Conservation (phyloP, 2,113 vertebrate species). For the Tyto alba region DNA sequence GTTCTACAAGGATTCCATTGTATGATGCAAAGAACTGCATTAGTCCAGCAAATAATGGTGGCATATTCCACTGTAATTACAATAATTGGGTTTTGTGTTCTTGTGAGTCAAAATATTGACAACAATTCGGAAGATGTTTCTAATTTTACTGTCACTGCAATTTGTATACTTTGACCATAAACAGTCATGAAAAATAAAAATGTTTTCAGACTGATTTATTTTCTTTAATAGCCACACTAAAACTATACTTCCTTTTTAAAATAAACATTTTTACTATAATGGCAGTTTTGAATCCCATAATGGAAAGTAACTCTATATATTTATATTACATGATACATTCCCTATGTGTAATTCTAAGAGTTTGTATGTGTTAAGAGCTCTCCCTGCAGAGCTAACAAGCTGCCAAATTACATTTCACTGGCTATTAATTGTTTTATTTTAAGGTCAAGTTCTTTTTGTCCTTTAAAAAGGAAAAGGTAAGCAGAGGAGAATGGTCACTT, state of each 20-base stretch:
- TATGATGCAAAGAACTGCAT: neutral
- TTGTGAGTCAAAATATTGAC: constrained; percentile 13
- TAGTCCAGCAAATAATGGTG: neutral
- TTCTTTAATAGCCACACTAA: constrained; percentile 16
- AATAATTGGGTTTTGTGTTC: neutral
- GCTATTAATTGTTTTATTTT: constrained; percentile 5
- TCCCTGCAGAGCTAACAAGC: constrained; percentile 66
- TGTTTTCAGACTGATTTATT: constrained; percentile 33
- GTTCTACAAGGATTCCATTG: neutral
- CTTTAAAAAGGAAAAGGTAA: neutral
- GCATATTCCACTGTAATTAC: neutral
- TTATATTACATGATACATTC: constrained; percentile 35
- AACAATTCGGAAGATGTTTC: neutral
- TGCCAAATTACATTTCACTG: constrained; percentile 66
- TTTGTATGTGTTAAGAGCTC: constrained; percentile 53
- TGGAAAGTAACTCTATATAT: constrained; percentile 51
- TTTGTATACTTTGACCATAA: constrained; percentile 24
- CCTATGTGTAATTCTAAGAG: constrained; percentile 15
- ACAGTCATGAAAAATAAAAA: constrained; percentile 37
- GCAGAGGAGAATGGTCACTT: neutral
- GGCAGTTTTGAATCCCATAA: constrained; percentile 41
- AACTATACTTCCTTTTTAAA: constrained; percentile 38
- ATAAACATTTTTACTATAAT: constrained; percentile 43
- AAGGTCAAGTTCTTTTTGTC: neutral
- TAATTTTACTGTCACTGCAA: neutral